Base-by-base conservation (phyloP, 2,113 vertebrate genomes). In the Mastomys coucha region DNA sequence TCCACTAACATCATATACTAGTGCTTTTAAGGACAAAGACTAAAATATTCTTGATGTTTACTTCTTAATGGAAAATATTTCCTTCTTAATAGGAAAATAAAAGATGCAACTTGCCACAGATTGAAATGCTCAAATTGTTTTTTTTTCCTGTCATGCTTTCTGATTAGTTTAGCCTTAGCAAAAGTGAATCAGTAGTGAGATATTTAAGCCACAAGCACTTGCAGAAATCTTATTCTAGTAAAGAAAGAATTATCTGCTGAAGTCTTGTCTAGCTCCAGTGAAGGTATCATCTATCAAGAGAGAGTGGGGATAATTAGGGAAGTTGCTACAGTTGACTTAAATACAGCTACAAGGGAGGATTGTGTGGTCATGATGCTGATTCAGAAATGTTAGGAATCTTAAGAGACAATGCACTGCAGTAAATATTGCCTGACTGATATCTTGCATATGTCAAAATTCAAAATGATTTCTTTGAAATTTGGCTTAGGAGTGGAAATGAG, bases 211-310 rank as follows among this genome's bases (percentile, higher is more conserved):
- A 77, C 5, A 20, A 53, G 33, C 39, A 70, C 26, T 96, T 92
- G 77, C 72, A 86, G 72, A 93, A 97, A 94, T 91, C 72, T 82
- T 89, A 93, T 91, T 89, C 72, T 93, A 53, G 60, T 88, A 81
- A 87, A 90, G 65, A 91, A 45, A 80, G 78, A 95, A 89, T 89
- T 89, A 67, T 77, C 77, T 89, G 77, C 91, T 36, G 88, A 92
- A 75, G 86, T 94, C 20, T 86, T 94, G 9, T 91, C 82, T 93
- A 81, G 58, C 11, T 20, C 53, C 2, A 33, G 45, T 87, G 36
- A 87, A 91, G 20, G 33, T 72, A 65, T 93, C 58, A 56, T 81
- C 76, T 96, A 60, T 96, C 82, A 84, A 36, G 28, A 24, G 36
- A 89, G 39, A 96, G 65, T 81, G 14, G 60, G 24, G 13, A 9